Percentiles rank a stretch among this genome's conserved stretches.
Conservation (phyloP, 2,888 invertebrate genomes). For the Cosmia pyralina region DNA sequence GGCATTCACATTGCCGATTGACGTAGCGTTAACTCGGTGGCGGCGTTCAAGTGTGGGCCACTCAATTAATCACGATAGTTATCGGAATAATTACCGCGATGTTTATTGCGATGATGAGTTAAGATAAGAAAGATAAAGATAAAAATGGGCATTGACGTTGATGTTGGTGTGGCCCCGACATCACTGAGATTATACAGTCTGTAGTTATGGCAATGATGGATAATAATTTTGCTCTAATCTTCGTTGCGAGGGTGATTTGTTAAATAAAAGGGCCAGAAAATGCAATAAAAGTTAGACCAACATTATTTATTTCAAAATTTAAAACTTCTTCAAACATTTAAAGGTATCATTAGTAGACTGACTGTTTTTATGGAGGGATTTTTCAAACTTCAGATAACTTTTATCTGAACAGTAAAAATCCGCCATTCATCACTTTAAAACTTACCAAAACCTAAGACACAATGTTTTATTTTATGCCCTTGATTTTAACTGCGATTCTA, state of each 20-base stretch:
- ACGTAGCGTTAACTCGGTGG: too few species aligned
- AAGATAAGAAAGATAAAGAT: too few species aligned
- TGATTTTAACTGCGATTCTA: slow-evolving; percentile 1
- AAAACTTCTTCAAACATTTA: not conserved
- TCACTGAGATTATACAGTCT: not conserved
- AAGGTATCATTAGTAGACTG: not conserved
- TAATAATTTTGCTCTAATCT: too few species aligned
- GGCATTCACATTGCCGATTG: too few species aligned
- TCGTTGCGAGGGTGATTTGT: not conserved
- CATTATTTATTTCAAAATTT: not conserved
- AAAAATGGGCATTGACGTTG: too few species aligned
- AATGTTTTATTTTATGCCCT: slow-evolving; percentile 1
- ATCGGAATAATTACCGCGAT: too few species aligned
- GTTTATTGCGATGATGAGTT: too few species aligned
- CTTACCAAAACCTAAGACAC: not conserved
- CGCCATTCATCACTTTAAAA: not conserved
- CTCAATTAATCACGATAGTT: too few species aligned
- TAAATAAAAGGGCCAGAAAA: not conserved
- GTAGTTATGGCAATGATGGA: not conserved
- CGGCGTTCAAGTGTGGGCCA: too few species aligned
- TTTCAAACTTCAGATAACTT: not conserved
- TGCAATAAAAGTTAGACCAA: not conserved
- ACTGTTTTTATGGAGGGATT: not conserved
- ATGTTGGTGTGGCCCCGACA: too few species aligned
- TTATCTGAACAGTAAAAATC: not conserved